Evolutionary conservation across 2,113 vertebrate genomes (phyloP), one percentile per base, ranked within the genome.

Genomic region (Microtus pennsylvanicus): DNA sequence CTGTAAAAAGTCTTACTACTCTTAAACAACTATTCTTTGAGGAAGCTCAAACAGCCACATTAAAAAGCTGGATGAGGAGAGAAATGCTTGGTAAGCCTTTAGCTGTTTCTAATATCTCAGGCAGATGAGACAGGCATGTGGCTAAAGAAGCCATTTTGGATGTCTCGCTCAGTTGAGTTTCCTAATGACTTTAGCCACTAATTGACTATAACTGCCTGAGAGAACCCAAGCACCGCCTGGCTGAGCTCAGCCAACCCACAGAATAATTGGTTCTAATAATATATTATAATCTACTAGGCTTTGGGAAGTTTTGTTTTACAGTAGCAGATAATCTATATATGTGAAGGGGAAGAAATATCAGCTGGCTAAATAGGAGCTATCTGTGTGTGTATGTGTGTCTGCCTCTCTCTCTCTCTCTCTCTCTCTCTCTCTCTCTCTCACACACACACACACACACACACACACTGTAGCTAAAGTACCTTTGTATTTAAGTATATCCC

Each of bases 81-180:
- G 45, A 75, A 95, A 93, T 89, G 28, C 16, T 55, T 72, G 22
- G 26, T 28, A 76, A 91, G 38, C 45, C 8, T 38, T 7, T 42
- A 61, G 12, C 35, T 93, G 0, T 70, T 92, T 67, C n/a, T 58
- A 47, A 33, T 8, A 81, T 55, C 38, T 47, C 26, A 58, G 45
- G 45, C 16, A 87, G 21, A 89, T 78, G 33, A 83, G 21, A 85
- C 55, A 69, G 67, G 77, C 8, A 61, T 38, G 30, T 76, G 58
- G 78, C 63, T 81, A 80, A 93, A 89, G 45, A 94, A 93, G 38
- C 38, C 65, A 91, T 89, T 69, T 70, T 92, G 47, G 28, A 52
- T 35, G n/a, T 70, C 22, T 72, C 63, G 7, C 47, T 52, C 28
- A 91, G 67, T 47, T 92, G 72, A 92, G 8, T 50, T 22, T 92